phyloP scores from a whole-genome alignment of 2,113 vertebrate genomes.

The Cochlearius cochlearius region DNA sequence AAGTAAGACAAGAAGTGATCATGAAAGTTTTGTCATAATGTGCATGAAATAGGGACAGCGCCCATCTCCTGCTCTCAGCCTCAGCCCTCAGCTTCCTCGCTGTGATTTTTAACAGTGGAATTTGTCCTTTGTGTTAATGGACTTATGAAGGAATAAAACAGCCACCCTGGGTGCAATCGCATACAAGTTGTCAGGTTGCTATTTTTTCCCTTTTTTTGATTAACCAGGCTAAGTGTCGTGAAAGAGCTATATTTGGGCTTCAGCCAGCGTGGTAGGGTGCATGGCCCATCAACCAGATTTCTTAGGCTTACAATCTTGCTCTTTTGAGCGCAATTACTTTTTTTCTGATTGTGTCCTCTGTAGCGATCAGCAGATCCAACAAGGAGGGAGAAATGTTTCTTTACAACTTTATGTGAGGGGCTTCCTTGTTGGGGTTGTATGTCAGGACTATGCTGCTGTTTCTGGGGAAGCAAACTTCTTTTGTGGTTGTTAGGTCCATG shows the following conservation, averaged over 20 bases:
- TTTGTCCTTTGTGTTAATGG: background rate
- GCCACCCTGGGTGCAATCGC: background rate
- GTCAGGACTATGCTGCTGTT: background rate
- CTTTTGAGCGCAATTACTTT: background rate
- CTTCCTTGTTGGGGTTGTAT: background rate
- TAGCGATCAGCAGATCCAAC: background rate
- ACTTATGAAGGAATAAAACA: background rate
- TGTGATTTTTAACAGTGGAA: background rate
- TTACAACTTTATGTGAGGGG: background rate
- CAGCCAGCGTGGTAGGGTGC: background rate
- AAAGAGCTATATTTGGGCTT: background rate
- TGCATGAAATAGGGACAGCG: background rate
- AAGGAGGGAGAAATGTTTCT: background rate
- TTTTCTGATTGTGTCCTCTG: background rate
- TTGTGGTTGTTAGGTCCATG: background rate
- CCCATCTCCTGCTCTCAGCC: background rate
- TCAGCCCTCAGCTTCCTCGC: background rate
- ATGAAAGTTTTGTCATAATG: background rate
- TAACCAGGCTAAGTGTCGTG: background rate
- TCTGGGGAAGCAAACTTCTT: background rate
- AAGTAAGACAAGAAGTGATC: background rate
- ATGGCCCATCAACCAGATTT: background rate
- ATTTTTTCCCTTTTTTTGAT: background rate
- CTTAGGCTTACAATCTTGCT: background rate
- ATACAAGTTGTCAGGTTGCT: background rate